A percentile compares a stretch with the other conserved stretches of the same genome.
These are phyloP conservation scores for Drosophila birchii DNA, from an alignment of 2,888 invertebrate species.

Conservation along the genomic window DNA sequence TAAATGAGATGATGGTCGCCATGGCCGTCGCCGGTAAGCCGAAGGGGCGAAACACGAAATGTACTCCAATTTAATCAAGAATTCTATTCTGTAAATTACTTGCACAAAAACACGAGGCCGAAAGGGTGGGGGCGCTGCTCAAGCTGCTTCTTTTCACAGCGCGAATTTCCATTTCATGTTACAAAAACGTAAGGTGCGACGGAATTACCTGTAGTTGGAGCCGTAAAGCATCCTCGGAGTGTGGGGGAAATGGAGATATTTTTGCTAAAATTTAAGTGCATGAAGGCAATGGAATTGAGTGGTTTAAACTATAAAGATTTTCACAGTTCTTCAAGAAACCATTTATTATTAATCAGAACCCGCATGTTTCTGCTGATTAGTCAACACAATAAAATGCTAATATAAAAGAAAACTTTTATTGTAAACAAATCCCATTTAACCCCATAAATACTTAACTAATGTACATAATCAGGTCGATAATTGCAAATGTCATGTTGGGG, in stretches of 20 bases:
- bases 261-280: constrained; percentile 2
- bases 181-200: constrained; percentile 51
- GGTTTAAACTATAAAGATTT: too few relatives aligned
- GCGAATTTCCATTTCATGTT: constrained; percentile 67
- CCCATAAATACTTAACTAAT: constrained; percentile 29
- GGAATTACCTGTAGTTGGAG: constrained; percentile 42
- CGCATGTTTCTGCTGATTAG: constrained; percentile 1
- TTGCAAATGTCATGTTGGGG: constrained; percentile 16
- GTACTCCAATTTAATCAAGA: constrained; percentile 82
- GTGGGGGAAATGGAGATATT: neutral
- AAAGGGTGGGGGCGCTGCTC: constrained; percentile 3
- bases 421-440: constrained; percentile 1
- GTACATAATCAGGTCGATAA: constrained; percentile 28
- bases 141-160: constrained; percentile 13
- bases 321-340: neutral
- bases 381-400: constrained; percentile 6
- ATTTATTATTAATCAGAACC: neutral
- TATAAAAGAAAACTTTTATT: constrained; percentile 9
- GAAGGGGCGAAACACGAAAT: constrained; percentile 64
- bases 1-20: constrained; percentile 63
- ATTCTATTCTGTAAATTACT: constrained; percentile 80
- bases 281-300: neutral
- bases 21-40: constrained; percentile 59
- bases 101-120: constrained; percentile 71
- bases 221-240: constrained; percentile 21